Base-by-base conservation (phyloP, 23 tunicate species). In the Styela plicata region DNA sequence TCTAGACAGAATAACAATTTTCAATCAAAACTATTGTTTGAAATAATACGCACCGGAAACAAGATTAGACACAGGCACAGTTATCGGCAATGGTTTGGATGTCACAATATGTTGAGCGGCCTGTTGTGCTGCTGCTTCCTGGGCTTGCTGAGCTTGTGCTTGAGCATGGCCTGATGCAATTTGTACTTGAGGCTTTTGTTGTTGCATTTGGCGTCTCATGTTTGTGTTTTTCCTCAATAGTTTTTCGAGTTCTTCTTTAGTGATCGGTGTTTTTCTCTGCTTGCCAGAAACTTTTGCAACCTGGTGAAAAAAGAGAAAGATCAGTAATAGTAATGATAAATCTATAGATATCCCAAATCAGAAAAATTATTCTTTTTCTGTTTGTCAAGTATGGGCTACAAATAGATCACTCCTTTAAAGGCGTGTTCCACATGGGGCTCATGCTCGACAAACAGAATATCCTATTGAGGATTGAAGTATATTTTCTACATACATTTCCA, bases 151-250 rank as follows among this genome's bases (percentile, higher is more conserved):
- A 16, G 92, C 92, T 78, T 88, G 92, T 19, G 67, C 83, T 77
- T 88, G 92, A 3, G 92, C 92, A 19, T 83, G 83, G 24, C 83
- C 79, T 7, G 92, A 88, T 24, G 92, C 92, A 34, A 88, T 88
- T 52, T 88, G 92, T 19, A 88, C 83, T 65, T 76, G 81, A 36
- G 81, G 17, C 7, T 74, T 44, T 36, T 44, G 81, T n/a, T 28
- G 29, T 67, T 67, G 71, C 66, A 44, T 76, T 22, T 53, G n/a
- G 10, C 81, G 25, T 20, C 64, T 53, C 68, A 76, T 76, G 16
- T 22, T 10, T 25, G 52, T 24, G 33, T 53, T 76, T 53, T 76
- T 76, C 31, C 19, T 67, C 67, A 76, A 27, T 1, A 76, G 21
- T 22, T 33, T 21, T 53, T 76, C 67, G 62, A 76, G 64, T 27